Evolutionary conservation across 2,888 invertebrate genomes (phyloP).

Genomic region (Heliconius ismenius): DNA sequence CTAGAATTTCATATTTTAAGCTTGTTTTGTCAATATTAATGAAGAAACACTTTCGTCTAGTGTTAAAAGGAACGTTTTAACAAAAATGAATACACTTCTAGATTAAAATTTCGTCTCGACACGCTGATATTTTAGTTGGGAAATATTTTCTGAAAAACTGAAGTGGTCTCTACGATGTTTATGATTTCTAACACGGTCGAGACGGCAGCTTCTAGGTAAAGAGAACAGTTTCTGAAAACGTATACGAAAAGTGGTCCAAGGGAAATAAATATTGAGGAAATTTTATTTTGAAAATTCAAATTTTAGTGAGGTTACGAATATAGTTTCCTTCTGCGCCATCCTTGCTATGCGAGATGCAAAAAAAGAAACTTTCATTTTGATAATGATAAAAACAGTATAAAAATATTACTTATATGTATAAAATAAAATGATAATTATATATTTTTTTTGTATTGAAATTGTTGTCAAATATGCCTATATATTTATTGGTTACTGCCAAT

Average conservation of each 20-base stretch:
- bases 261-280: conserved; percentile 36
- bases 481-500: not conserved
- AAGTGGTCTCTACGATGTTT: conserved; percentile 54
- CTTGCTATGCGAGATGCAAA: no score
- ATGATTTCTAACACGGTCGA: conserved; percentile 53
- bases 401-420: no score
- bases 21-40: not conserved
- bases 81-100: conserved; percentile 29
- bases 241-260: conserved; percentile 43
- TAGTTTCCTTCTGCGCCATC: no score
- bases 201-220: conserved; percentile 48
- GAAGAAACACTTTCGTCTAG: conserved; percentile 7
- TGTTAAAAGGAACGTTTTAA: conserved; percentile 21
- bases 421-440: no score
- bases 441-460: no score
- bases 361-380: no score
- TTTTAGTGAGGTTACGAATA: no score
- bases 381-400: no score
- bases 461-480: not conserved
- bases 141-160: conserved; percentile 57
- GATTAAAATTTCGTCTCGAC: conserved; percentile 30
- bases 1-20: not conserved
- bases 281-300: not conserved
- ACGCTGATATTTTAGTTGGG: conserved; percentile 42
- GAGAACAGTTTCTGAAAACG: conserved; percentile 47